Base-by-base conservation (phyloP, 1,140 invertebrate species). In the Diachasma alloeum region DNA sequence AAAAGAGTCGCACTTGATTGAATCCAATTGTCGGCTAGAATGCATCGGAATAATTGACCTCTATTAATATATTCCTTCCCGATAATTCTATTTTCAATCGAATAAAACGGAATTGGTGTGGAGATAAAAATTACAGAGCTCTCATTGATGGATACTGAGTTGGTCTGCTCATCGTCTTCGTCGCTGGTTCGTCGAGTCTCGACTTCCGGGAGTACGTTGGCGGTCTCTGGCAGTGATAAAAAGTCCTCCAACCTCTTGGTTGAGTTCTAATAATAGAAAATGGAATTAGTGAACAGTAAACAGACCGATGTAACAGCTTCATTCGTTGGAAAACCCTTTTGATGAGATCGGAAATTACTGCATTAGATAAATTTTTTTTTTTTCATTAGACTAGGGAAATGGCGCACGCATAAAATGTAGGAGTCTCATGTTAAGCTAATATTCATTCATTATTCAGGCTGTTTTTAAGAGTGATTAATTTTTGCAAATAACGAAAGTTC, bases 191-290 rank as follows among this genome's bases (percentile, higher is more conserved):
- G 42, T 19, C n/a, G 53, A 36, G 31, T 77, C 46, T 53, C 46
- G 24, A 83, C 75, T 46, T 90, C 86, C 79, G 92, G 90, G 37
- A 89, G 86, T 11, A 91, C 86, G 78, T 92, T 91, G 63, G 89
- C 86, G 2, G 93, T 92, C 88, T 96, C 94, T 10, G 93, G 92
- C 9, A 93, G 89, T 36, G 89, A 86, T 6, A 96, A 87, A 83
- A 94, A 96, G 13, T 93, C 91, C 77, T 92, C 90, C 19, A 96
- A 87, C 74, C 95, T 91, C 44, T 89, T 91, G 0, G 93, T 93
- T 70, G 93, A 94, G 17, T 92, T 91, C 93, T 94, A 78, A 53
- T 87, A 84, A 83, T 76, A 86, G 82, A 85, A 80, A 79, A 22
- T 78, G 81, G 11, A 70, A 48, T 75, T 42, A 53, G 10, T 48